Conservation (phyloP, 2,113 vertebrate species). For the Tachysurus fulvidraco region DNA sequence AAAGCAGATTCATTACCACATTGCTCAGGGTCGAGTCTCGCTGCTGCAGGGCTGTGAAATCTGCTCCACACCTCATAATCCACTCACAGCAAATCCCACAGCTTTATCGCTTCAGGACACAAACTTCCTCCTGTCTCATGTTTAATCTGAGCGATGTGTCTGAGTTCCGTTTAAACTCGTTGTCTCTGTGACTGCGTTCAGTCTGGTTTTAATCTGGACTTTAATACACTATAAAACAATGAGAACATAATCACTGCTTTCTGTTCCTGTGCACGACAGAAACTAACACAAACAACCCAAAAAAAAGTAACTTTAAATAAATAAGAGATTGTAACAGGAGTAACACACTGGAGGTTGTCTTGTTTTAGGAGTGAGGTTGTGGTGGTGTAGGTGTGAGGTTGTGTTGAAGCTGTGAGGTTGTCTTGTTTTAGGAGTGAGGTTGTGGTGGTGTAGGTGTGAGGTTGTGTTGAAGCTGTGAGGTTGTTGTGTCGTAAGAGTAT, state of each 20-base stretch:
- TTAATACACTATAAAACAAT: not conserved
- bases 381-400: not conserved
- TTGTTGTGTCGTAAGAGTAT: not conserved
- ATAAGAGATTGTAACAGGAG: not conserved
- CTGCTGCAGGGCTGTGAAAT: not conserved
- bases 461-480: no score
- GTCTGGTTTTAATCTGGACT: not conserved
- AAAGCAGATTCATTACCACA: not conserved
- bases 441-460: not conserved
- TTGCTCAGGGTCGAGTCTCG: not conserved
- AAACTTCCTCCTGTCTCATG: constrained; percentile 57
- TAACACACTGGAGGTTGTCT: not conserved
- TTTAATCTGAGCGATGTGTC: constrained; percentile 53
- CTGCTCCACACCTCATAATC: constrained; percentile 6
- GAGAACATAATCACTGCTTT: no score
- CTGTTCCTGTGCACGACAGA: no score
- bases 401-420: not conserved
- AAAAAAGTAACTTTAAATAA: not conserved
- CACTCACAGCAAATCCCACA: constrained; percentile 3
- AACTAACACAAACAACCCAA: no score
- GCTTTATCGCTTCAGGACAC: constrained; percentile 35
- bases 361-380: not conserved
- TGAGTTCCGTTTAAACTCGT: constrained; percentile 55
- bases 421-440: no score
- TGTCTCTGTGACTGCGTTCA: not conserved